phyloP scores from a whole-genome alignment of 2,113 vertebrate species.

The Protobothrops flavoviridis region DNA sequence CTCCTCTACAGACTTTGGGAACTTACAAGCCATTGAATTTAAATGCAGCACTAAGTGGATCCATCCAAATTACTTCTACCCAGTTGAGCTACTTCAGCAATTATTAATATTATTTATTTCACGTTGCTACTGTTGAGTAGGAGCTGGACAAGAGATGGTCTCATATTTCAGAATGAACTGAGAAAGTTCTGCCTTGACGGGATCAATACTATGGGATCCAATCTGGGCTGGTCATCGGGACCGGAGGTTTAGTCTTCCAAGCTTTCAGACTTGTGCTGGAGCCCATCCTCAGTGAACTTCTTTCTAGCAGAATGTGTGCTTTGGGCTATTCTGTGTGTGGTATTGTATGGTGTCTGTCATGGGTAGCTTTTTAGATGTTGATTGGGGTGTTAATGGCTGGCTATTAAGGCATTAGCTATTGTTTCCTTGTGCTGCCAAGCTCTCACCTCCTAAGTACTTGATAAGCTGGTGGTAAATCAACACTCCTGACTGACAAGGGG shows the following conservation, averaged over 20 bases:
- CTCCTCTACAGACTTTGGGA: background rate
- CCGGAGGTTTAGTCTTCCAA: background rate
- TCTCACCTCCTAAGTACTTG: background rate
- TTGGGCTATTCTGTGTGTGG: background rate
- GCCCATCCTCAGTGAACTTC: background rate
- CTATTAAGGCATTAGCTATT: background rate
- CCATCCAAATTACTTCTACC: background rate
- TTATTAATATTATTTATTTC: background rate
- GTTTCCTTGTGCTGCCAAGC: background rate
- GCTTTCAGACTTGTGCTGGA: background rate
- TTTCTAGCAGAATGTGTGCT: background rate
- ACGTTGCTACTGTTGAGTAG: background rate
- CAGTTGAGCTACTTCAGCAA: background rate
- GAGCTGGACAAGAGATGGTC: background rate
- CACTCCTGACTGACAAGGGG: background rate
- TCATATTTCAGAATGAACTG: constrained; percentile 21
- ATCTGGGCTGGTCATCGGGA: background rate
- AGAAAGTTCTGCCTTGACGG: background rate
- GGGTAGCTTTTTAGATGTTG: background rate
- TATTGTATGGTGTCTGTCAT: background rate
- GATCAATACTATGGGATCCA: background rate
- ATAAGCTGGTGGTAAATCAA: background rate
- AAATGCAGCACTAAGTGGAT: constrained; percentile 6
- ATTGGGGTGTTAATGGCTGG: background rate
- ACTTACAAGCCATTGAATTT: constrained; percentile 5